Conservation (phyloP, 2,888 invertebrate genomes). For the Thalpophila matura region DNA sequence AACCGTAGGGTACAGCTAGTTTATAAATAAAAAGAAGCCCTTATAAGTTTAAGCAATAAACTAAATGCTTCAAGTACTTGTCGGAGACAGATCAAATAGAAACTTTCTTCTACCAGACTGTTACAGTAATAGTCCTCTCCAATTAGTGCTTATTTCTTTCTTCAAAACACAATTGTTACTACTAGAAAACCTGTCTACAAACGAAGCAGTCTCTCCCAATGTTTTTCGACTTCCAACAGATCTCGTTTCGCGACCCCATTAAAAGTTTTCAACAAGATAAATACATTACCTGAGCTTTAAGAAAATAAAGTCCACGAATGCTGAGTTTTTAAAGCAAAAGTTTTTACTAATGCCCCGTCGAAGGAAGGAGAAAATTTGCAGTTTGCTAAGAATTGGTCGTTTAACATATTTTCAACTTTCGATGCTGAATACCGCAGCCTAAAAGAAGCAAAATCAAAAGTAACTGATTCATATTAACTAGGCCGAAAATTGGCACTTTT, state of each 20-base stretch:
- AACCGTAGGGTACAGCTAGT: no score
- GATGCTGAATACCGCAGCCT: no score
- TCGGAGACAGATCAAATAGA: neutral
- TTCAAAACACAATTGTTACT: neutral
- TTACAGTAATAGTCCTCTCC: neutral
- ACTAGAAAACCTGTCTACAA: conserved; percentile 14
- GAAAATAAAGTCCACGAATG: conserved; percentile 31
- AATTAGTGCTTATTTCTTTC: conserved; percentile 5
- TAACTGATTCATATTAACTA: no score
- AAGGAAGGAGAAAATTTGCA: neutral
- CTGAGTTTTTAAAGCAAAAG: conserved; percentile 26
- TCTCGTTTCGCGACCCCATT: conserved; percentile 52
- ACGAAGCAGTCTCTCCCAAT: conserved; percentile 8
- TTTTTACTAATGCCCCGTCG: neutral
- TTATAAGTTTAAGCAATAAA: conserved; percentile 29
- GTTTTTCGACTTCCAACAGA: conserved; percentile 27
- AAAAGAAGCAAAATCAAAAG: no score
- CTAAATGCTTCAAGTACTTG: neutral
- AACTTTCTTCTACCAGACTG: neutral
- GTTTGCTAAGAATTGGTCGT: neutral
- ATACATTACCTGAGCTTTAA: conserved; percentile 44
- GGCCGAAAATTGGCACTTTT: no score
- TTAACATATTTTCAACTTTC: no score
- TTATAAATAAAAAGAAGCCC: no score
- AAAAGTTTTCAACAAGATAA: conserved; percentile 64